Base-by-base conservation (phyloP, 2,888 invertebrate species). In the Yponomeuta plumbellus region DNA sequence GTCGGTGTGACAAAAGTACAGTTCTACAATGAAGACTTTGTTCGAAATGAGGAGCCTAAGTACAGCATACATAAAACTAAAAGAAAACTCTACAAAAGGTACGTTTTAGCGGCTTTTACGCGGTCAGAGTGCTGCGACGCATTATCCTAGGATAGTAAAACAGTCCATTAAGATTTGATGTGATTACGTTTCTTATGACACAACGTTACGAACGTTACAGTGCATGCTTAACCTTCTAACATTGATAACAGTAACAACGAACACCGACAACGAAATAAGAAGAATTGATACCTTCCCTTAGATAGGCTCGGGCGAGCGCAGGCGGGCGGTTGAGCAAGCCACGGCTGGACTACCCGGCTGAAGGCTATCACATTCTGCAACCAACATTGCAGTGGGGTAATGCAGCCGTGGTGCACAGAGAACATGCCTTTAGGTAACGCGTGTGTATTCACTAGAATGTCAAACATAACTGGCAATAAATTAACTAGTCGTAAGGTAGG, bases 381-480 rank as follows among this genome's bases (percentile, higher is more conserved):
- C 2, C 13, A 13, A 2, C 2, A 17, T 13, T 52, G 44, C 44
- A 52, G 44, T 52, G 13, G 44, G 17, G 44, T 17, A 52, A 17
- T 52, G 11, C 22, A 21, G 59, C 59, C 23, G 59, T 23, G 11
- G 39, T n/a, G 74, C 74, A 76, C 73, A 74, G 81, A 79, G 80
- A 84, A 81, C 83, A 86, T 81, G 87, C 89, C 86, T 86, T 87
- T 83, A 84, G 80, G 44, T 52, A 81, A 85, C 62, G 83, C 84
- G 83, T 83, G 83, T 82, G 78, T 80, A 78, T 78, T 78, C 83
- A 80, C 78, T 79, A 78, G 80, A 80, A 81, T 82, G 83, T 85
- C 79, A 80, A 85, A 81, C 77, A 78, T 86, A 84, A 86, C 80
- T 84, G 89, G 90, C 90, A 89, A 88, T 89, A 88, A 88, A 83